Conservation (phyloP, 64 coral and sea anemone species). For the Pocillopora verrucosa region DNA sequence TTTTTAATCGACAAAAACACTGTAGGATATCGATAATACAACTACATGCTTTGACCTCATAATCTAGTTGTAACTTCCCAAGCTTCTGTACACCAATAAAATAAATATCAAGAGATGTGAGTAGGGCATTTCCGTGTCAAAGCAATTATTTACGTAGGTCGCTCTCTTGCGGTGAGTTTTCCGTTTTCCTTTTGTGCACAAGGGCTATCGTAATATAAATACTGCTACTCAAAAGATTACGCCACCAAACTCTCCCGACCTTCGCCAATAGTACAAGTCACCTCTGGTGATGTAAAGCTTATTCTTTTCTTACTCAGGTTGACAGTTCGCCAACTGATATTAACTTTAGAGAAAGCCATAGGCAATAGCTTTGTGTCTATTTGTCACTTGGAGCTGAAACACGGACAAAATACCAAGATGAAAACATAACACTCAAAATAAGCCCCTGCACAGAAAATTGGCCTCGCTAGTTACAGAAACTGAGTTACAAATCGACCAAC, state of each 20-base stretch:
- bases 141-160: constrained; percentile 25
- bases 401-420: too few species aligned
- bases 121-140: constrained; percentile 38
- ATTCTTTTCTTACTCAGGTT: background rate
- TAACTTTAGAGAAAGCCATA: background rate
- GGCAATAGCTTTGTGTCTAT: background rate
- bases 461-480: too few species aligned
- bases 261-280: background rate
- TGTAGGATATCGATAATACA: constrained; percentile 21
- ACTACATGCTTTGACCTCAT: constrained; percentile 13
- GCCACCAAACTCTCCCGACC: background rate
- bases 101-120: background rate
- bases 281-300: background rate
- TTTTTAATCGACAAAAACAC: constrained; percentile 46
- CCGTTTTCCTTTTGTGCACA: background rate
- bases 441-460: too few species aligned
- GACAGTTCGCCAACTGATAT: background rate
- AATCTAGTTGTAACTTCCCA: constrained; percentile 1
- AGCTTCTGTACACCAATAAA: background rate
- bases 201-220: background rate
- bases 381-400: background rate
- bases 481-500: too few species aligned
- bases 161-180: background rate
- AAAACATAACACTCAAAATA: background rate
- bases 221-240: background rate